Conservation (phyloP, 2,113 vertebrate species). For the Turdus rufiventris region DNA sequence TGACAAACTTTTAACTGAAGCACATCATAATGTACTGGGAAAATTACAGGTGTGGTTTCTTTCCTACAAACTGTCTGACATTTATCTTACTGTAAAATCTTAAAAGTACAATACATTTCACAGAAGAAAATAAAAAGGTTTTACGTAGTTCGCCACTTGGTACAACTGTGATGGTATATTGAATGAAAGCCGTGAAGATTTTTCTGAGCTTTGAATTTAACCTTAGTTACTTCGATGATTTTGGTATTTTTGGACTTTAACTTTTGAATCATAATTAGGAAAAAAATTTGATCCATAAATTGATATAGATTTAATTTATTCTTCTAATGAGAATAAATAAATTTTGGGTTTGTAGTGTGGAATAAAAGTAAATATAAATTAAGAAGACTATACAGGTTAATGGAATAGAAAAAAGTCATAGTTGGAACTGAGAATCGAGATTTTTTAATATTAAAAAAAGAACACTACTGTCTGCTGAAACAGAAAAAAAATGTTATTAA, state of each 20-base stretch:
- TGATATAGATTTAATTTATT: neutral
- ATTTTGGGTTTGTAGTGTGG: neutral
- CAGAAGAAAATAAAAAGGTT: neutral
- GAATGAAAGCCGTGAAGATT: neutral
- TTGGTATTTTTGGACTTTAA: neutral
- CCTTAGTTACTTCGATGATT: neutral
- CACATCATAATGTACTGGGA: neutral
- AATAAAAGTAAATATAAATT: neutral
- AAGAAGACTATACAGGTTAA: neutral
- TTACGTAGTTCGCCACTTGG: neutral
- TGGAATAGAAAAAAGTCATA: neutral
- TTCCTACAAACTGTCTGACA: neutral
- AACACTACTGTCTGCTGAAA: neutral
- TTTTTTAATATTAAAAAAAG: neutral
- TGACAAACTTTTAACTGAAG: neutral
- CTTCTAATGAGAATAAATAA: neutral
- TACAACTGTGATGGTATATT: neutral
- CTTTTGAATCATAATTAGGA: neutral
- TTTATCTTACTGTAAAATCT: neutral
- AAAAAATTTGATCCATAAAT: neutral
- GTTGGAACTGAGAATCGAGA: conserved; percentile 18
- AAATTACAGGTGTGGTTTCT: neutral
- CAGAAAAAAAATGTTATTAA: conserved; percentile 56
- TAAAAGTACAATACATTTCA: neutral
- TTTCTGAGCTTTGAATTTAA: neutral